These are phyloP conservation scores for Pimpla rufipes DNA, from an alignment of 2,888 invertebrate species.

Conservation along the genomic window DNA sequence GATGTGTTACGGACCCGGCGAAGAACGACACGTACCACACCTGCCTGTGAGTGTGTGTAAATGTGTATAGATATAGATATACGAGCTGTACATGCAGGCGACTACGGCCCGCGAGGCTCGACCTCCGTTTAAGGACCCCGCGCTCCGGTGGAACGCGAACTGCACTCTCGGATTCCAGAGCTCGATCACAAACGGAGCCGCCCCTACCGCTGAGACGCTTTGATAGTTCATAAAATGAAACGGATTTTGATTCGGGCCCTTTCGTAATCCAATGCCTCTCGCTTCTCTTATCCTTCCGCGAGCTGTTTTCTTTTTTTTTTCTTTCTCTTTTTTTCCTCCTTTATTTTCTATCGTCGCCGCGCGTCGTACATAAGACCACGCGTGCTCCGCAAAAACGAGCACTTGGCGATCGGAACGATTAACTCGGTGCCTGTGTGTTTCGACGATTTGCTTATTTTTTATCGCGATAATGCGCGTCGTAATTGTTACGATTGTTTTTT, in stretches of 20 bases:
- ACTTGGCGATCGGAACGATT: neutral
- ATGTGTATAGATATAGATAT: conserved; percentile 11
- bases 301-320: conserved; percentile 14
- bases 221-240: conserved; percentile 81
- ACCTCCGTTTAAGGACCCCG: conserved; percentile 65
- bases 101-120: conserved; percentile 43
- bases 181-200: conserved; percentile 75
- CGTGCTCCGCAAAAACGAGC: conserved; percentile 21
- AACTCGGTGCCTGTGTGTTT: neutral
- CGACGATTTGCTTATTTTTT: neutral
- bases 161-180: conserved; percentile 74
- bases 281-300: conserved; percentile 30
- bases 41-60: neutral
- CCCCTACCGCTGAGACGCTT: conserved; percentile 70
- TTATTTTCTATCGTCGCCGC: conserved; percentile 8
- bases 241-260: conserved; percentile 81
- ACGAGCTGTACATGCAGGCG: conserved; percentile 10
- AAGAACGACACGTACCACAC: conserved; percentile 35
- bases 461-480: neutral
- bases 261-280: conserved; percentile 77
- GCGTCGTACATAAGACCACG: conserved; percentile 1
- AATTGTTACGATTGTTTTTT: neutral
- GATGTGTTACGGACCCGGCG: conserved; percentile 32
- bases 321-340: conserved; percentile 11
- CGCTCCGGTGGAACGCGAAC: conserved; percentile 17